phyloP scores from a whole-genome alignment of 2,888 invertebrate species.

The Endomychus coccineus region DNA sequence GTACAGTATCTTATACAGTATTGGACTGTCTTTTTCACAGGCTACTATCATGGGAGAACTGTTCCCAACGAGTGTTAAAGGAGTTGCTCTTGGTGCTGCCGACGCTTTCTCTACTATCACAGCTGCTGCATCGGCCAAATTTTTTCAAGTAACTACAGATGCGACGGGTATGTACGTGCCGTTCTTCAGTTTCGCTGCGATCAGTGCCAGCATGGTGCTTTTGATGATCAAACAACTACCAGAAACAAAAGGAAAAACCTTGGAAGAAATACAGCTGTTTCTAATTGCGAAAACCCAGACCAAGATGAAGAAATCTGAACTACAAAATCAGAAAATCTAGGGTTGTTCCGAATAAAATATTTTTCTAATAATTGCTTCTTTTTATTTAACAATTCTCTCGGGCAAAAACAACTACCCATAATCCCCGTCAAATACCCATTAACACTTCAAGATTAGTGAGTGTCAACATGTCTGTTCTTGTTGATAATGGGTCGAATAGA shows the following conservation, averaged over 20 bases:
- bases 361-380: no score
- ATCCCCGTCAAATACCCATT: no score
- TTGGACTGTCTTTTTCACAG: constrained; percentile 48
- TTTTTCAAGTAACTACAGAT: constrained; percentile 49
- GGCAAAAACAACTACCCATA: no score
- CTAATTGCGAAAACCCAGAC: constrained; percentile 49
- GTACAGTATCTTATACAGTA: constrained; percentile 46
- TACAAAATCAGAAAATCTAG: no score
- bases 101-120: constrained; percentile 47
- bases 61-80: constrained; percentile 50
- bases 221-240: constrained; percentile 53
- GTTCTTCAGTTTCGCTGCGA: constrained; percentile 56
- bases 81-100: constrained; percentile 50
- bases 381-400: no score
- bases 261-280: constrained; percentile 59
- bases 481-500: no score
- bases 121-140: constrained; percentile 45
- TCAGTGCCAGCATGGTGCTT: no score
- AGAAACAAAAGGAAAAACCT: no score
- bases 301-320: no score
- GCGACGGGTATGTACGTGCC: constrained; percentile 53
- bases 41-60: constrained; percentile 48
- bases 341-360: no score
- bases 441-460: no score
- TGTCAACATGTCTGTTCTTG: no score